Percentiles rank a stretch among this genome's conserved stretches.
Conservation (phyloP, 2,113 vertebrate species). For the Ictalurus punctatus region DNA sequence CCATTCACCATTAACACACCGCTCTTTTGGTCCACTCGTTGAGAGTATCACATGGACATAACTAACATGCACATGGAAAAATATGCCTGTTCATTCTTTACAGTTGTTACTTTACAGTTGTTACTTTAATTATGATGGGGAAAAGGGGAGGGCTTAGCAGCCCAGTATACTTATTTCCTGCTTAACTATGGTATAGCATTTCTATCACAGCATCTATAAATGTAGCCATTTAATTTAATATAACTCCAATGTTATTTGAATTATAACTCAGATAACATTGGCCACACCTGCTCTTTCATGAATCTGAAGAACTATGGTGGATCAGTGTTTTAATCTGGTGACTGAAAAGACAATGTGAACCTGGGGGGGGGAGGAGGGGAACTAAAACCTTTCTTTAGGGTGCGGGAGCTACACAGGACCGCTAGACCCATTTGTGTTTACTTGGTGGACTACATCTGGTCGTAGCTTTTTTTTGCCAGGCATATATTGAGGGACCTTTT, state of each 20-base stretch:
- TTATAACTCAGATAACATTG: conserved; percentile 22
- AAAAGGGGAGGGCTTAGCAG: conserved; percentile 62
- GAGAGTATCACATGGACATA: conserved; percentile 53
- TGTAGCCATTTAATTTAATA: conserved; percentile 62
- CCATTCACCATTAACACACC: conserved; percentile 57
- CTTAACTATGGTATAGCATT: conserved; percentile 68
- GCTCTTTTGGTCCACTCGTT: conserved; percentile 60
- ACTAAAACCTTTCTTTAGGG: conserved; percentile 1
- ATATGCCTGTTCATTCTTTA: not conserved
- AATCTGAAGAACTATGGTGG: too few species aligned
- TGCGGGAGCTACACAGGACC: conserved; percentile 23
- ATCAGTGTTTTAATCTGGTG: not conserved
- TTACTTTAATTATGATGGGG: conserved; percentile 30
- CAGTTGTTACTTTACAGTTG: not conserved
- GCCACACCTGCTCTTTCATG: too few species aligned
- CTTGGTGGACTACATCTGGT: conserved; percentile 18
- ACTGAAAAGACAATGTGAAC: conserved; percentile 26
- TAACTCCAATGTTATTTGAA: conserved; percentile 1
- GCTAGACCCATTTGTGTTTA: conserved; percentile 22
- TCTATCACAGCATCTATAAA: conserved; percentile 69
- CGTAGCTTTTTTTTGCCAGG: conserved; percentile 23
- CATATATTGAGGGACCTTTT: conserved; percentile 7
- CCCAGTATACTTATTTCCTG: conserved; percentile 66
- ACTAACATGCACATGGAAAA: conserved; percentile 41
- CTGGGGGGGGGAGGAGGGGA: not conserved